Conservation (phyloP, 2,113 vertebrate genomes). For the Gorsachius goisagi region DNA sequence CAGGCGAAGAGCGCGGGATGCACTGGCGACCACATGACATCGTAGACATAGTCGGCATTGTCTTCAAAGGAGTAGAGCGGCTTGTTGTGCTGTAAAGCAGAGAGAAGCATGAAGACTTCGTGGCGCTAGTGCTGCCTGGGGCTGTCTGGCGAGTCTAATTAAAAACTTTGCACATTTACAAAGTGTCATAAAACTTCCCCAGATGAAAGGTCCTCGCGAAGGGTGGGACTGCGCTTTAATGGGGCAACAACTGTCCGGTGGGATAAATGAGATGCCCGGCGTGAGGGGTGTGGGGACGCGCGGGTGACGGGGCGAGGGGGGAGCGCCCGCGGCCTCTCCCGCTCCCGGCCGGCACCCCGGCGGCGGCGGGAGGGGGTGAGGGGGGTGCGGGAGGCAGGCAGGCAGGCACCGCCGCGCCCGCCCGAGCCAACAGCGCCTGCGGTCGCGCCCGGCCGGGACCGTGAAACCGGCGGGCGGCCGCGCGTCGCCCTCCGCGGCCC, state of each 20-base stretch:
- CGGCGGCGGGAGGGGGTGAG: background rate
- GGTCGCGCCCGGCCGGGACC: background rate
- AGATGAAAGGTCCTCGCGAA: slow-evolving; percentile 90
- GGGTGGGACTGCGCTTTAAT: slow-evolving; percentile 86
- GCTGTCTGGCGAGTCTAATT: slow-evolving; percentile 97
- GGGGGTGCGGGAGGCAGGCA: background rate
- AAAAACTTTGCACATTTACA: slow-evolving; percentile 95
- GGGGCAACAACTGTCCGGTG: slow-evolving; percentile 83
- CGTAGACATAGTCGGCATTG: slow-evolving; percentile 97
- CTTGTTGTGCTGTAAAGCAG: slow-evolving; percentile 91
- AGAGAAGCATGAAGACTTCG: slow-evolving; percentile 85
- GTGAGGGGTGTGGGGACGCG: background rate
- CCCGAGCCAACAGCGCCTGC: background rate
- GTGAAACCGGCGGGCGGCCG: background rate
- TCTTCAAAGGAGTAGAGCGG: slow-evolving; percentile 99
- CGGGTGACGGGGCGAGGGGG: background rate
- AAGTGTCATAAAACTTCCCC: slow-evolving; percentile 90
- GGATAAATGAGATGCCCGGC: slow-evolving; percentile 63
- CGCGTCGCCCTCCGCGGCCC: background rate
- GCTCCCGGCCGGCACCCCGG: background rate
- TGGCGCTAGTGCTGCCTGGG: slow-evolving; percentile 95
- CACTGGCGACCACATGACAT: slow-evolving; percentile 96
- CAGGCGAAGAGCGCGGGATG: slow-evolving; percentile 93
- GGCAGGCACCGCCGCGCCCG: background rate
- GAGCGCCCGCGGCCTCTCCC: background rate